Base-by-base conservation (phyloP, 2,113 vertebrate genomes). In the Acrocephalus arundinaceus region DNA sequence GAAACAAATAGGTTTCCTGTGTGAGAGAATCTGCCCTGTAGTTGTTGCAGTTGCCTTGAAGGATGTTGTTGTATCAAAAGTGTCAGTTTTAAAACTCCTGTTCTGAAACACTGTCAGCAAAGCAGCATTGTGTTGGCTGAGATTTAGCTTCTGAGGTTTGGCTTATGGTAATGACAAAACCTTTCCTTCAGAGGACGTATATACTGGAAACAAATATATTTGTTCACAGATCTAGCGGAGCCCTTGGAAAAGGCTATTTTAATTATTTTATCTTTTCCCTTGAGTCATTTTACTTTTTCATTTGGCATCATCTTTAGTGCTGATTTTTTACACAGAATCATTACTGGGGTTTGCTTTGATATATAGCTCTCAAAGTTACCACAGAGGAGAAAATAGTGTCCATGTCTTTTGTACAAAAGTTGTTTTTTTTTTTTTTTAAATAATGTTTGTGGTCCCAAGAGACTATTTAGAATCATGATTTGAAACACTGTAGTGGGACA, bases 181-280 rank as follows among this genome's bases (percentile, higher is more conserved):
- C 5, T 54, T 92, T 55, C 58, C 11, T 88, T 89, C 37, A 27
- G 59, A 87, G 55, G 20, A n/a, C 0, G 0, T n/a, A 9, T 2
- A 6, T 43, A 48, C 15, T 90, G 19, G 72, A 90, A 83, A 72
- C 21, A 88, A 92, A 65, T 13, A 3, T 11, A 15, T 39, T 62
- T 80, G 18, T 57, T 57, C 2, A 0, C 1, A 1, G 27, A 43
- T 41, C 24, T 70, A 24, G 17, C 6, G 0, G 7, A 49, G 24
- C 13, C 27, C 19, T 87, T 84, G 81, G 41, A 52, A 87, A 71
- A 74, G 37, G 6, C 45, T 57, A 3, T 33, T 78, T 28, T 72
- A 65, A 35, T 77, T 79, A 39, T 54, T 80, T 85, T 65, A 33
- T 49, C 16, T 70, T 84, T 76, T 24, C 19, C 13, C 11, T 57